These are phyloP conservation scores for Notospermus geniculatus DNA, from an alignment of 1,140 invertebrate genomes.

Conservation along the genomic window DNA sequence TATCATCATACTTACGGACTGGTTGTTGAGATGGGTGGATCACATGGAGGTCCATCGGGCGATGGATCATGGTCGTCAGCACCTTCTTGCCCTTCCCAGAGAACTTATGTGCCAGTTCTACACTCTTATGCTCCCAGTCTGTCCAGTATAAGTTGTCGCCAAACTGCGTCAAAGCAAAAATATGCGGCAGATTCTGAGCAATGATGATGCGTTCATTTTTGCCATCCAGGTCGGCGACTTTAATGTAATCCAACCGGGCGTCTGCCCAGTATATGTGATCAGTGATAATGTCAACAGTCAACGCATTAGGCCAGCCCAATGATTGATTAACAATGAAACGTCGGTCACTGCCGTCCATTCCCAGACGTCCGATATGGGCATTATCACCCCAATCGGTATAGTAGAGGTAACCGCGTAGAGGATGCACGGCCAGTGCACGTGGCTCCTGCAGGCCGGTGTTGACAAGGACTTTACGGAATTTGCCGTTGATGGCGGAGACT, in stretches of 20 bases:
- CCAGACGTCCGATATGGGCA: constrained; percentile 90
- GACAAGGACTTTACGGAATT: constrained; percentile 78
- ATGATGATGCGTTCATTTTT: constrained; percentile 60
- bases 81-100: constrained; percentile 88
- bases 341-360: constrained; percentile 90
- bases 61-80: constrained; percentile 85
- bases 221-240: constrained; percentile 62
- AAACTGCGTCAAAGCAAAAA: constrained; percentile 91
- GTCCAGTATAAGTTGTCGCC: constrained; percentile 96
- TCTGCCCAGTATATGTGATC: constrained; percentile 98
- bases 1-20: constrained; percentile 39
- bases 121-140: constrained; percentile 81
- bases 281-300: constrained; percentile 92
- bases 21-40: constrained; percentile 67
- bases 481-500: constrained; percentile 83
- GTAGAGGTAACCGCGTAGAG: constrained; percentile 73
- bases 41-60: constrained; percentile 80
- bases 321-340: constrained; percentile 89
- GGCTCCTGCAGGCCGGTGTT: constrained; percentile 88
- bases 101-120: constrained; percentile 93
- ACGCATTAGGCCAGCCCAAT: constrained; percentile 88
- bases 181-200: constrained; percentile 68
- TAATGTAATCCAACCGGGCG: constrained; percentile 88
- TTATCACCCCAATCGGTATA: constrained; percentile 99
- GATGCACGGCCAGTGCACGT: constrained; percentile 90